Conservation (phyloP, 2,113 vertebrate species). For the Mugil cephalus region DNA sequence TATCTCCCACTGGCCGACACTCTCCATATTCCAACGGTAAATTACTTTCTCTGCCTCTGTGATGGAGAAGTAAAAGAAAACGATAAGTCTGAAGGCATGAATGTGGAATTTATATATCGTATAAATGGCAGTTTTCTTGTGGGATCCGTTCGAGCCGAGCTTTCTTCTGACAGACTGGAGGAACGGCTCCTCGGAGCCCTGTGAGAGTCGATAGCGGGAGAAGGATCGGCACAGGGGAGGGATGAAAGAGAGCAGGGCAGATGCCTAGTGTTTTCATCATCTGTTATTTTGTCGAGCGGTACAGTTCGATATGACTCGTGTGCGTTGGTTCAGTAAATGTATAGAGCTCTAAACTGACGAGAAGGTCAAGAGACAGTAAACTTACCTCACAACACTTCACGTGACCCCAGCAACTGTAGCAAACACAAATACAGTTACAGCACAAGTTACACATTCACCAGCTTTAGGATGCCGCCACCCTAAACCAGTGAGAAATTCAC, state of each 20-base stretch:
- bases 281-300: constrained; percentile 21
- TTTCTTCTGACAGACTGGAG: constrained; percentile 51
- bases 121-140: constrained; percentile 66
- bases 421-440: not conserved
- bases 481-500: too few relatives aligned
- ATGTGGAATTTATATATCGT: constrained; percentile 72
- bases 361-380: constrained; percentile 14
- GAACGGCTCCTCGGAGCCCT: constrained; percentile 58
- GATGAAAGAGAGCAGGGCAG: constrained; percentile 31
- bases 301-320: constrained; percentile 19
- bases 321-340: constrained; percentile 32
- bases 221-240: constrained; percentile 38
- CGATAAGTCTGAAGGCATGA: constrained; percentile 70
- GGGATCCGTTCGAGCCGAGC: constrained; percentile 47
- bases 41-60: constrained; percentile 72
- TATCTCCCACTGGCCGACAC: constrained; percentile 66
- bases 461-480: too few relatives aligned
- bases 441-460: not conserved
- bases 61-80: constrained; percentile 76
- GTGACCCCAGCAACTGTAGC: not conserved
- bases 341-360: constrained; percentile 7
- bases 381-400: not conserved
- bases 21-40: constrained; percentile 68
- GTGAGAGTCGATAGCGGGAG: constrained; percentile 58
- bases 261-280: constrained; percentile 45